Base-by-base conservation (phyloP, 1,140 invertebrate genomes). In the Calephelis virginiensis region DNA sequence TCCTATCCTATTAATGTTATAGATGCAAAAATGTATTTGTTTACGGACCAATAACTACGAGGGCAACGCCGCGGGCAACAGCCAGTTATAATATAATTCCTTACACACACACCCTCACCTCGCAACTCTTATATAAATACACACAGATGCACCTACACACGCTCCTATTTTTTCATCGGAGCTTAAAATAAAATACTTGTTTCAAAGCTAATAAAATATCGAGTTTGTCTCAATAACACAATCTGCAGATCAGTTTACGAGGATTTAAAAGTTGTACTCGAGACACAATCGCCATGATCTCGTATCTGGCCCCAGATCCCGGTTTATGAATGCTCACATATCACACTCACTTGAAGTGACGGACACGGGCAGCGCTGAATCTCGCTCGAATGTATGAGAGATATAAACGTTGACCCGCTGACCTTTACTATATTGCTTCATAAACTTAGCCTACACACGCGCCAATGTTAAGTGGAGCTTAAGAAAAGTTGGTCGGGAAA, bases 361-460 rank as follows among this genome's bases (percentile, higher is more conserved):
- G 53, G 53, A 56, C 37, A 56, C 11, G 10, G 28, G 14, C 53
- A 10, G 17, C 53, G 8, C 50, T 53, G 53, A 56, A 56, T 56
- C 14, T 56, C 53, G 17, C 53, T 12, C 53, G 37, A 56, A 56
- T 43, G 40, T 37, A 12, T 28, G 53, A 56, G 37, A 56, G 14
- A 56, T 37, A 53, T 53, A 56, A 56, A 56, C 28, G 53, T 56
- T 56, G 53, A 56, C 53, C 53, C 53, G 53, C 53, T 56, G 53
- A 56, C 53, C 53, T 56, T 56, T 37, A 56, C 17, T 56, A 37
- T 56, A 56, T 37, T 56, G 53, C 53, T 37, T 38, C 53, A 56
- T 56, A 56, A 37, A 56, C 7, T 28, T 28, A 37, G 37, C 53
- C 37, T 56, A 56, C 53, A 56, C 53, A 37, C 11, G 17, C 28